Percentiles rank a stretch among this genome's conserved stretches.
Conservation (phyloP, 2,888 invertebrate species). For the Drosophila infuscata region DNA sequence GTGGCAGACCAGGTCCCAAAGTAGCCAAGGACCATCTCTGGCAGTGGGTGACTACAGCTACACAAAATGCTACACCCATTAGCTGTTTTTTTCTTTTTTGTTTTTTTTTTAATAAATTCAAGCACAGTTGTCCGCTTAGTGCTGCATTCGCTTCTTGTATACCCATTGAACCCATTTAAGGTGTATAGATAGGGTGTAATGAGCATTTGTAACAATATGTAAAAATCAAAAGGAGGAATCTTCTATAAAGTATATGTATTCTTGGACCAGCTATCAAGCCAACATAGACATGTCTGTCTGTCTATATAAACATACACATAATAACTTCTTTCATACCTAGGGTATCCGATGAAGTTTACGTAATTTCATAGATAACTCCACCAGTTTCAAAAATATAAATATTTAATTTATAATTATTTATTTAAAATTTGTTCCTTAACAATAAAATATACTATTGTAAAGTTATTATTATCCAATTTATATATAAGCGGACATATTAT, state of each 20-base stretch:
- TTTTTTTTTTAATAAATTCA: conserved; percentile 60
- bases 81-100: conserved; percentile 38
- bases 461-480: background rate
- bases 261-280: background rate
- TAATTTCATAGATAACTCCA: background rate
- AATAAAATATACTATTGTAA: background rate
- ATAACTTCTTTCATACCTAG: background rate
- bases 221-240: background rate
- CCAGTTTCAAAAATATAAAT: background rate
- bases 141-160: background rate
- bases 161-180: background rate
- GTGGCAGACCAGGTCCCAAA: conserved; percentile 46
- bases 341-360: background rate
- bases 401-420: background rate
- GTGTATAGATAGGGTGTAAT: background rate
- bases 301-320: background rate
- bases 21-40: conserved; percentile 24
- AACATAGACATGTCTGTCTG: background rate
- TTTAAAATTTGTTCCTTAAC: background rate
- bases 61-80: conserved; percentile 71
- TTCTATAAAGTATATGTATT: background rate
- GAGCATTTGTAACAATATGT: background rate
- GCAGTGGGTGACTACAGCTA: conserved; percentile 14
- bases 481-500: background rate
- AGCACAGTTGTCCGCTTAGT: conserved; percentile 65